Evolutionary conservation across 2,888 invertebrate species (phyloP).

Genomic region (Protodeltote pygarga): DNA sequence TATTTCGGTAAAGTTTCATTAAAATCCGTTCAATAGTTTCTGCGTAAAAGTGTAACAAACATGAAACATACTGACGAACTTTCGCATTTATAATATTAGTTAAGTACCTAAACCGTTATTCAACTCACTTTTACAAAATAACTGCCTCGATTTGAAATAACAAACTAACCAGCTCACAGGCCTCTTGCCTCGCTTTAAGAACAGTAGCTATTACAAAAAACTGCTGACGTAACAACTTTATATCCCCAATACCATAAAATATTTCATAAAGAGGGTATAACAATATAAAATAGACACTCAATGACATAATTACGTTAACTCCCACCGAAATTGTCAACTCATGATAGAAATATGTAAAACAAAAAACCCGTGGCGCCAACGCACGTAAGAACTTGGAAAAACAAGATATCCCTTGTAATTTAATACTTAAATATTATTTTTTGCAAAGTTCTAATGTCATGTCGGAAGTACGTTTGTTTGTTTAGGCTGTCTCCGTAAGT

Average conservation of each 20-base stretch:
- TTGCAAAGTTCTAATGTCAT: conserved; percentile 76
- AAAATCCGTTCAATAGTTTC: too few relatives aligned
- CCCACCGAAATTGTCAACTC: conserved; percentile 53
- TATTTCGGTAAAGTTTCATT: neutral
- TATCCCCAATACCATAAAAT: conserved; percentile 16
- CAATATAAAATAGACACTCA: conserved; percentile 44
- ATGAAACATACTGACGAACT: too few relatives aligned
- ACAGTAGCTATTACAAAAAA: conserved; percentile 7
- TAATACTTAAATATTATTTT: conserved; percentile 71
- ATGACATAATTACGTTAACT: conserved; percentile 48
- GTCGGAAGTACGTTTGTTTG: conserved; percentile 79
- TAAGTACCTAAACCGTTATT: too few relatives aligned
- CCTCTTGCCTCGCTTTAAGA: too few relatives aligned
- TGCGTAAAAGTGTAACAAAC: too few relatives aligned
- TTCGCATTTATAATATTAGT: too few relatives aligned
- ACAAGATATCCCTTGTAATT: conserved; percentile 65
- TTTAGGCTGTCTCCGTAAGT: conserved; percentile 74
- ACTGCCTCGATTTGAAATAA: too few relatives aligned
- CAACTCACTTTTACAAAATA: too few relatives aligned
- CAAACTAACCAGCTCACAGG: too few relatives aligned
- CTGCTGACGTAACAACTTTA: conserved; percentile 11
- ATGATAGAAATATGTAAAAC: conserved; percentile 37
- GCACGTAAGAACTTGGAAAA: conserved; percentile 62
- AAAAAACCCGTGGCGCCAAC: conserved; percentile 72
- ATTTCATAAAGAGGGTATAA: conserved; percentile 35